Evolutionary conservation across 1,140 invertebrate species (phyloP).

Genomic region (Camponotus floridanus): DNA sequence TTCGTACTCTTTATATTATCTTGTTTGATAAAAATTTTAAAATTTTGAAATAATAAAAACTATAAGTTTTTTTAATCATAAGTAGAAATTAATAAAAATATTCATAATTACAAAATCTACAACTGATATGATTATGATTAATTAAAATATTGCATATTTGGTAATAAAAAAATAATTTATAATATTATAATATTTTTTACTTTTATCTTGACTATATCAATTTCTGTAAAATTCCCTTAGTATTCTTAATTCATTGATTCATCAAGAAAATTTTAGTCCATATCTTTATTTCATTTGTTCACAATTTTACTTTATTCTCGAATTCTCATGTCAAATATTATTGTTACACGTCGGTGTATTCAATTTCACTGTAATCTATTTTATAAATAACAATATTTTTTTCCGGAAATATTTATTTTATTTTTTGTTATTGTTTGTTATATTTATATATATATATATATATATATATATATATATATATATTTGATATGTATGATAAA

Average conservation of each 20-base stretch:
- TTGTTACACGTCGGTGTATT: conserved; percentile 1
- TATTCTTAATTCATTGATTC: neutral
- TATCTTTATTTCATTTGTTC: conserved; percentile 1
- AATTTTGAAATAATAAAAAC: neutral
- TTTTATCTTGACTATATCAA: neutral
- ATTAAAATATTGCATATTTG: neutral
- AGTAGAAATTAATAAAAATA: neutral
- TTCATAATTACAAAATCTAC: neutral
- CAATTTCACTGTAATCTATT: conserved; percentile 42
- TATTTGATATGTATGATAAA: conserved; percentile 15
- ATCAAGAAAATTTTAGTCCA: neutral
- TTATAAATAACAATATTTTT: conserved; percentile 46
- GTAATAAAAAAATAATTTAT: neutral
- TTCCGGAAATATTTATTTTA: conserved; percentile 20
- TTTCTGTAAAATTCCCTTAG: neutral
- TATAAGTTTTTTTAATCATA: neutral
- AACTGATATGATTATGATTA: neutral
- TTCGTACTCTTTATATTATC: neutral
- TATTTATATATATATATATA: conserved; percentile 54
- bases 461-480: conserved; percentile 55
- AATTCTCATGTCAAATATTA: neutral
- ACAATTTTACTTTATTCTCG: neutral
- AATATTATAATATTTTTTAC: neutral
- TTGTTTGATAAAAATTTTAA: neutral
- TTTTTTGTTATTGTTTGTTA: conserved; percentile 27